Evolutionary conservation across 2,888 invertebrate species (phyloP).

Genomic region (Dorcus hopei): DNA sequence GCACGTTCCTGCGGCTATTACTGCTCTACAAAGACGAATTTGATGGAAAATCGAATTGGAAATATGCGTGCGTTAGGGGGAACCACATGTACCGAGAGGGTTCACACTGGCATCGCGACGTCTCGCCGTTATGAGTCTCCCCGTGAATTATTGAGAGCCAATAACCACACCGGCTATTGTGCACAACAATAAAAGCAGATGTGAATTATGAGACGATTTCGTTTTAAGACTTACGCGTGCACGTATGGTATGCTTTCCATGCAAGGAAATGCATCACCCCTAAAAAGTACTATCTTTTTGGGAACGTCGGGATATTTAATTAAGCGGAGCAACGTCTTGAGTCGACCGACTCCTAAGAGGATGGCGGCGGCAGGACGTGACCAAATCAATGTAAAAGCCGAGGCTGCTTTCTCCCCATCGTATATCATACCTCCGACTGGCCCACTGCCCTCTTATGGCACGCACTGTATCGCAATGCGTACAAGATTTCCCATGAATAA

Average conservation of each 20-base stretch:
- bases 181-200: constrained; percentile 39
- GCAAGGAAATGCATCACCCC: too few species aligned
- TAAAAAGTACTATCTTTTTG: too few species aligned
- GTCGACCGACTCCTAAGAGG: constrained; percentile 22
- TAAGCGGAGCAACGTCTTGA: constrained; percentile 7
- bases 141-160: constrained; percentile 42
- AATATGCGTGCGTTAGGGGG: constrained; percentile 27
- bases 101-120: constrained; percentile 22
- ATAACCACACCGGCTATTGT: constrained; percentile 38
- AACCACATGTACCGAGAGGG: constrained; percentile 17
- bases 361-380: constrained; percentile 32
- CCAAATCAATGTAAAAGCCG: constrained; percentile 39
- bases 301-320: background rate
- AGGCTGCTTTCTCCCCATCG: constrained; percentile 24
- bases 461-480: constrained; percentile 10
- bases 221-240: too few species aligned
- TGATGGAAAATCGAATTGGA: constrained; percentile 33
- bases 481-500: constrained; percentile 9
- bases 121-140: constrained; percentile 27
- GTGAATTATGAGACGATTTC: constrained; percentile 32
- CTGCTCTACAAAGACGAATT: constrained; percentile 25
- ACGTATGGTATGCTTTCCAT: too few species aligned
- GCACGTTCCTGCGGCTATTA: constrained; percentile 5
- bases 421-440: constrained; percentile 24
- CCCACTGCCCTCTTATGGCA: constrained; percentile 22